phyloP scores from a whole-genome alignment of 64 coral and sea anemone genomes.

The Hydrozoanthus tunicans region DNA sequence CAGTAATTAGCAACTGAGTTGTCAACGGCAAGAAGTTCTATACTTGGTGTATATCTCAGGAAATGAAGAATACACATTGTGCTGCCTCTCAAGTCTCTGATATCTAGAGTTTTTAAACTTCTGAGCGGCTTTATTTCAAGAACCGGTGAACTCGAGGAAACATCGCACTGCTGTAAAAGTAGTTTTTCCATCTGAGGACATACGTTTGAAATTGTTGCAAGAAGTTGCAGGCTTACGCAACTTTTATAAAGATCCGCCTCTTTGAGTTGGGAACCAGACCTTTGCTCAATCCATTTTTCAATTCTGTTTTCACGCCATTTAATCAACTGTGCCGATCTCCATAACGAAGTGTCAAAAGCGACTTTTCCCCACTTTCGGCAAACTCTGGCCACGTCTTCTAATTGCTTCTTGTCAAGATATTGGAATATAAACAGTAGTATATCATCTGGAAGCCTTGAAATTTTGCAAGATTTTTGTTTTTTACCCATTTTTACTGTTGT shows the following conservation, averaged over 20 bases:
- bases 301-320: constrained; percentile 32
- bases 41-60: constrained; percentile 17
- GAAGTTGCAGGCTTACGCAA: neutral
- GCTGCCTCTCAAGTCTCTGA: constrained; percentile 30
- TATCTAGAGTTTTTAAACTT: constrained; percentile 40
- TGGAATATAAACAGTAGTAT: constrained; percentile 42
- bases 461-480: constrained; percentile 32
- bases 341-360: constrained; percentile 47
- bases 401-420: constrained; percentile 36
- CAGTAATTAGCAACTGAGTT: constrained; percentile 36
- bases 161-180: constrained; percentile 29
- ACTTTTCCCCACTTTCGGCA: constrained; percentile 48
- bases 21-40: constrained; percentile 44
- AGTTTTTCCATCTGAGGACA: constrained; percentile 54
- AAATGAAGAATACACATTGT: constrained; percentile 31
- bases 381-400: constrained; percentile 40
- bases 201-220: constrained; percentile 16
- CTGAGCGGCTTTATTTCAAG: constrained; percentile 43
- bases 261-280: constrained; percentile 37
- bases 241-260: constrained; percentile 43
- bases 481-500: constrained; percentile 3
- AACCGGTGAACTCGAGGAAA: neutral
- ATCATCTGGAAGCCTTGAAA: constrained; percentile 46
- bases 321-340: constrained; percentile 24
- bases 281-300: constrained; percentile 24